Conservation (phyloP, 2,888 invertebrate genomes). For the Caenorhabditis becei region DNA sequence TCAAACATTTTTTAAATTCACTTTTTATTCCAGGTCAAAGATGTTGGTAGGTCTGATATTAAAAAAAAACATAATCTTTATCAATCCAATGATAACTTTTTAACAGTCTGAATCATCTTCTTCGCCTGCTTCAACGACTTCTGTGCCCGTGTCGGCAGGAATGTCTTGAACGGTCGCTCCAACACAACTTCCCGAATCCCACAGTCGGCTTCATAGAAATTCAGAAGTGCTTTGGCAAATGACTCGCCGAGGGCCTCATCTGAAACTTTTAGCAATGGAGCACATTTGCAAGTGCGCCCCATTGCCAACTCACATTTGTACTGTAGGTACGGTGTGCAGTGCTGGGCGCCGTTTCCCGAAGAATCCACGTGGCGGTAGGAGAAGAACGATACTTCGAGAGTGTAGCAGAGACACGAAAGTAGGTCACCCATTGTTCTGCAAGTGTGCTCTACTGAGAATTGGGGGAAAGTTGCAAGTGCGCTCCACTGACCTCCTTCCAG, state of each 20-base stretch:
- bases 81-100: slow-evolving; percentile 12
- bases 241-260: slow-evolving; percentile 67
- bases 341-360: slow-evolving; percentile 51
- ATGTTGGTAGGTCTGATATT: no score
- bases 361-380: slow-evolving; percentile 73
- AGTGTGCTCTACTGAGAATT: slow-evolving; percentile 4
- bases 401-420: slow-evolving; percentile 74
- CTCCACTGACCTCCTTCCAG: slow-evolving; percentile 85
- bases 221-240: slow-evolving; percentile 47
- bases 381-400: slow-evolving; percentile 78
- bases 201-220: slow-evolving; percentile 57
- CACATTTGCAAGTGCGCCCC: neutral
- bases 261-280: slow-evolving; percentile 18
- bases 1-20: no score
- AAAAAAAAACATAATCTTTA: neutral
- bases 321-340: slow-evolving; percentile 73
- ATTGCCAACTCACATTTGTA: slow-evolving; percentile 68
- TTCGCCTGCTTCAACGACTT: slow-evolving; percentile 51
- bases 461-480: neutral
- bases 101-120: slow-evolving; percentile 56
- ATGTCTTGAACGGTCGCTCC: slow-evolving; percentile 52
- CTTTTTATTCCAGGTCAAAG: no score
- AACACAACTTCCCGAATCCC: slow-evolving; percentile 41
- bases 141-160: slow-evolving; percentile 51
- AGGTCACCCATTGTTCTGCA: slow-evolving; percentile 75